These are phyloP conservation scores for Ptilodon capucinus DNA, from an alignment of 2,888 invertebrate species.

Conservation along the genomic window DNA sequence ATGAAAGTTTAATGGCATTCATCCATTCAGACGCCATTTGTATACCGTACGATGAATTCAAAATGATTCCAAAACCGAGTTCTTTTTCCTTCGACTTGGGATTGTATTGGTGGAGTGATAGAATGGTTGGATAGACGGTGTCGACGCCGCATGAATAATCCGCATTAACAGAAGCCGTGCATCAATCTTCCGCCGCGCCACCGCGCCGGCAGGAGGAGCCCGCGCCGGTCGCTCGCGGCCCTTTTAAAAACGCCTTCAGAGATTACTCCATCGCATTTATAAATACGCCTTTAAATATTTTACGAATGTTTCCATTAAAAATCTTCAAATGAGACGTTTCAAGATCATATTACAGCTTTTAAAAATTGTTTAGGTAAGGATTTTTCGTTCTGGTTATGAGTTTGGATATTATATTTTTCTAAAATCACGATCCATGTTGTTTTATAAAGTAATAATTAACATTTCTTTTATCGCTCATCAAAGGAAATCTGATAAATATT, in stretches of 20 bases:
- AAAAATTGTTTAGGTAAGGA: not conserved
- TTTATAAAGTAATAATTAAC: too few species aligned
- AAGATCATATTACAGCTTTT: not conserved
- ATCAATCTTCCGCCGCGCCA: slow-evolving; percentile 42
- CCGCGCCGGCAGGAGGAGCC: too few species aligned
- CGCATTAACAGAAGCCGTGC: slow-evolving; percentile 19
- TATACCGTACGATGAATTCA: slow-evolving; percentile 23
- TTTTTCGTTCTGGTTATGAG: not conserved
- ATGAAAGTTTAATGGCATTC: slow-evolving; percentile 18
- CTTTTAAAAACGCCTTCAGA: slow-evolving; percentile 30
- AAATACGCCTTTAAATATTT: slow-evolving; percentile 4
- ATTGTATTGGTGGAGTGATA: slow-evolving; percentile 25
- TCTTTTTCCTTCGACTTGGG: slow-evolving; percentile 12
- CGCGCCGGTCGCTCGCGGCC: slow-evolving; percentile 3
- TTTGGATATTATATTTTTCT: not conserved
- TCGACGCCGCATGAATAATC: slow-evolving; percentile 36
- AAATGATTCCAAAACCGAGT: slow-evolving; percentile 21
- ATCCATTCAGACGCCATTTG: slow-evolving; percentile 16
- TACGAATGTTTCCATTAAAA: not conserved
- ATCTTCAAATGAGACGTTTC: not conserved
- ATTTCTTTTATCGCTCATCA: too few species aligned
- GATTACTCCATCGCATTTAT: slow-evolving; percentile 26
- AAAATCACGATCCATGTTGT: too few species aligned
- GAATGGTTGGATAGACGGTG: slow-evolving; percentile 27
- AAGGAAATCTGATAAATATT: too few species aligned